Percentiles rank a stretch among this genome's conserved stretches.
These are phyloP conservation scores for Neolamprologus sp. DNA, from an alignment of 2,113 vertebrate species.

Conservation along the genomic window DNA sequence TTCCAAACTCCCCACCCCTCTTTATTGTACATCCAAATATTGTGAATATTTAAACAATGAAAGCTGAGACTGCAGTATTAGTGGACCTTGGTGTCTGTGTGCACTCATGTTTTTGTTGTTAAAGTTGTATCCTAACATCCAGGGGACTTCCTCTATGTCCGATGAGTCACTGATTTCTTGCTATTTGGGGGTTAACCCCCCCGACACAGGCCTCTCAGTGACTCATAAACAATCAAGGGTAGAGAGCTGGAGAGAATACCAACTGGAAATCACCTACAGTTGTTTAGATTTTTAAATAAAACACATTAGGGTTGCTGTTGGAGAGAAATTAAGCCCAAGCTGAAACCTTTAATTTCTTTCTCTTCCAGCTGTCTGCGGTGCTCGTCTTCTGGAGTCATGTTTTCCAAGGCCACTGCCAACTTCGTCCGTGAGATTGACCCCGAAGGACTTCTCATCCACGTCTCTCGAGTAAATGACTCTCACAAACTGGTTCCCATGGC, in stretches of 20 bases:
- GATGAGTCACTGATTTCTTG: not conserved
- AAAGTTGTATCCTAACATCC: not conserved
- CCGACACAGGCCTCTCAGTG: not conserved
- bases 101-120: not conserved
- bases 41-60: slow-evolving; percentile 29
- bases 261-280: not conserved
- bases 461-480: slow-evolving; percentile 79
- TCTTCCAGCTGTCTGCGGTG: not conserved
- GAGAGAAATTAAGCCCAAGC: not conserved
- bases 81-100: not conserved
- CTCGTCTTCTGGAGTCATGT: slow-evolving; percentile 69
- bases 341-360: not conserved
- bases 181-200: not conserved
- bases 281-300: not conserved
- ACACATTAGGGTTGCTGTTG: not conserved
- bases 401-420: slow-evolving; percentile 84
- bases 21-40: not conserved
- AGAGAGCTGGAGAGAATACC: not conserved
- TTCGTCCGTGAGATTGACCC: slow-evolving; percentile 81
- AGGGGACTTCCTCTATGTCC: not conserved
- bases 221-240: not conserved
- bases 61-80: not conserved
- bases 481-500: slow-evolving; percentile 79
- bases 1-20: not conserved
- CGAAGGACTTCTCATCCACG: slow-evolving; percentile 79